Evolutionary conservation across 1,140 invertebrate genomes (phyloP).

Genomic region (Solenopsis invicta): DNA sequence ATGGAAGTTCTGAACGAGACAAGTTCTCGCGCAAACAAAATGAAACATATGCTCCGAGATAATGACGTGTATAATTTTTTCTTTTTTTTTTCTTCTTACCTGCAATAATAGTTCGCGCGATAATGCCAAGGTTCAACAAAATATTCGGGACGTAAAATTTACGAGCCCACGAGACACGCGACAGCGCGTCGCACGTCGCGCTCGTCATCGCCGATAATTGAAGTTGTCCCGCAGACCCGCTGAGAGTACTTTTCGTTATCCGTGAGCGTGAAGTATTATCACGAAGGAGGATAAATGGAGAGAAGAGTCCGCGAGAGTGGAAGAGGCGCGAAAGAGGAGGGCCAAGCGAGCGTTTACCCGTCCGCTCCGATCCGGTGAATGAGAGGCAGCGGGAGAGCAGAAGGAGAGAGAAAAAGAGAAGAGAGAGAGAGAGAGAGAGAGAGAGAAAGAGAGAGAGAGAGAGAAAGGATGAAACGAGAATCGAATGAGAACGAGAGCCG

Average conservation of each 20-base stretch:
- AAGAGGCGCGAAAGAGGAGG: conserved; percentile 75
- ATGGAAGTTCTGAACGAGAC: background rate
- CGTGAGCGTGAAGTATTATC: conserved; percentile 72
- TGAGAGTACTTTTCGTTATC: conserved; percentile 75
- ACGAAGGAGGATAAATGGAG: conserved; percentile 75
- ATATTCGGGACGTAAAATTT: background rate
- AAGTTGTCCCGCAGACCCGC: conserved; percentile 70
- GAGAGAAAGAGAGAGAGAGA: conserved; percentile 23
- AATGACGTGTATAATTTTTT: background rate
- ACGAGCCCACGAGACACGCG: background rate
- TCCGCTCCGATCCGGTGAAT: conserved; percentile 72
- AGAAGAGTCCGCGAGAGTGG: conserved; percentile 56
- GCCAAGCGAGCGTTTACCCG: conserved; percentile 72
- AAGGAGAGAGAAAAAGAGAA: conserved; percentile 8
- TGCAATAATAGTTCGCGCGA: background rate
- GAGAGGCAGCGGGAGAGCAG: conserved; percentile 32
- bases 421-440: conserved; percentile 63
- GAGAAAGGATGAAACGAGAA: conserved; percentile 71
- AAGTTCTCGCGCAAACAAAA: background rate
- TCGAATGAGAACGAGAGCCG: conserved; percentile 79
- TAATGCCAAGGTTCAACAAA: background rate
- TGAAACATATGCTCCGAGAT: background rate
- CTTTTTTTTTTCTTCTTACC: background rate
- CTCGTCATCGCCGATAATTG: conserved; percentile 70
- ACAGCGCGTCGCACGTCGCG: conserved; percentile 32